Evolutionary conservation across 2,113 vertebrate genomes (phyloP).

Genomic region (Canis aureus): DNA sequence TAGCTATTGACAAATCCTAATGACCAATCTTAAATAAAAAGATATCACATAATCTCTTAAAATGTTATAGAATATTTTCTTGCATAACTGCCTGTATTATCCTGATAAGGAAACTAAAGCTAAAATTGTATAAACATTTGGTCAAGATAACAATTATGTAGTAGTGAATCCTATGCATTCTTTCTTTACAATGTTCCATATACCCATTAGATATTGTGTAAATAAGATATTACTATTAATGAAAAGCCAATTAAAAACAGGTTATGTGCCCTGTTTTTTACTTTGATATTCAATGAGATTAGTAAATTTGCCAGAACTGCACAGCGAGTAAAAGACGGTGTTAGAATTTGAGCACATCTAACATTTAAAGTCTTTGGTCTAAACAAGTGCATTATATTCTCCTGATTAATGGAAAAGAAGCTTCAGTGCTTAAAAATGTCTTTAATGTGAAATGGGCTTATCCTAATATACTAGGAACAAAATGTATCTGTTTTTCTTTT

Average conservation of each 20-base stretch:
- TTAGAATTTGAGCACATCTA: constrained; percentile 4
- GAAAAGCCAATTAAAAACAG: neutral
- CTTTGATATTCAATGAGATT: neutral
- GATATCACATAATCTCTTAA: neutral
- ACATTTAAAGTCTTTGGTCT: neutral
- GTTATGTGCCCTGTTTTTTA: neutral
- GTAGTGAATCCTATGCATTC: neutral
- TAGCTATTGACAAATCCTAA: neutral
- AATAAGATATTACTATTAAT: neutral
- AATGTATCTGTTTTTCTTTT: constrained; percentile 63
- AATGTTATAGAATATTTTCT: neutral
- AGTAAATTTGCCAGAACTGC: neutral
- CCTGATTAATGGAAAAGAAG: neutral
- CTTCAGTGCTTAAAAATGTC: constrained; percentile 2
- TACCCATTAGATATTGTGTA: neutral
- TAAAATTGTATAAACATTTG: neutral
- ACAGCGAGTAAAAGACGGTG: neutral
- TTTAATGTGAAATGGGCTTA: constrained; percentile 54
- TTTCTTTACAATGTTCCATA: neutral
- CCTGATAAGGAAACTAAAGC: neutral
- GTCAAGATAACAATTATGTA: neutral
- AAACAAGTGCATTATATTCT: neutral
- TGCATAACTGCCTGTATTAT: neutral
- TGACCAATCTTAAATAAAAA: neutral
- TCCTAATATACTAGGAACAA: constrained; percentile 51